Conservation (phyloP, 2,113 vertebrate genomes). For the Talpa occidentalis region DNA sequence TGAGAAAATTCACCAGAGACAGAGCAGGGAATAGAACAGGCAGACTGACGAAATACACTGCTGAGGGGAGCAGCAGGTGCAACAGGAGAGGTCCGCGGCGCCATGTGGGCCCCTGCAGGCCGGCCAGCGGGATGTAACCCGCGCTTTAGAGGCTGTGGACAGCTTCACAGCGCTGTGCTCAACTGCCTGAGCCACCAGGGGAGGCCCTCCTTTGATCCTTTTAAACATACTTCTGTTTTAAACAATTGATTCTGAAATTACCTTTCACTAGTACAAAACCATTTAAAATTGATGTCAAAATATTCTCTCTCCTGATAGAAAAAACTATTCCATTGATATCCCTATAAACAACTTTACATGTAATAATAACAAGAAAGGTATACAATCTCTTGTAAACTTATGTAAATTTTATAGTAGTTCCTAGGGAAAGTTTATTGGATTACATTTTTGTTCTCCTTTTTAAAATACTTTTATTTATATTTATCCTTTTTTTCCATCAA, state of each 20-base stretch:
- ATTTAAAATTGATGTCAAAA: background rate
- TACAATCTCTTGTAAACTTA: background rate
- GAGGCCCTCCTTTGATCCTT: background rate
- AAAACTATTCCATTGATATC: background rate
- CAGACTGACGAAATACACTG: no score
- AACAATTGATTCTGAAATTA: constrained; percentile 17
- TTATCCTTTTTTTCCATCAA: no score
- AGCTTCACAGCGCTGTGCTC: no score
- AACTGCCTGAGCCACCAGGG: no score
- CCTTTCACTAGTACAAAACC: background rate
- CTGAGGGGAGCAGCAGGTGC: no score
- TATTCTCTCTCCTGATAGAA: background rate
- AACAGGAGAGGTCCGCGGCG: no score
- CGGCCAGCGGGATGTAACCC: no score
- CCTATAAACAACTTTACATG: background rate
- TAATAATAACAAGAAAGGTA: background rate
- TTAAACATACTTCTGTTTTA: background rate
- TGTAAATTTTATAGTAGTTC: background rate
- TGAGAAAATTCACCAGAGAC: no score
- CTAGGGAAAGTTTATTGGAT: background rate
- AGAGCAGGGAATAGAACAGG: no score
- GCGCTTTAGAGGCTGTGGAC: no score
- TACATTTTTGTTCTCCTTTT: background rate
- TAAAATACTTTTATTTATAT: no score
- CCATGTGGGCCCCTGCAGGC: no score